These are phyloP conservation scores for Karalla daura DNA, from an alignment of 2,797 vertebrate genomes.

Conservation along the genomic window DNA sequence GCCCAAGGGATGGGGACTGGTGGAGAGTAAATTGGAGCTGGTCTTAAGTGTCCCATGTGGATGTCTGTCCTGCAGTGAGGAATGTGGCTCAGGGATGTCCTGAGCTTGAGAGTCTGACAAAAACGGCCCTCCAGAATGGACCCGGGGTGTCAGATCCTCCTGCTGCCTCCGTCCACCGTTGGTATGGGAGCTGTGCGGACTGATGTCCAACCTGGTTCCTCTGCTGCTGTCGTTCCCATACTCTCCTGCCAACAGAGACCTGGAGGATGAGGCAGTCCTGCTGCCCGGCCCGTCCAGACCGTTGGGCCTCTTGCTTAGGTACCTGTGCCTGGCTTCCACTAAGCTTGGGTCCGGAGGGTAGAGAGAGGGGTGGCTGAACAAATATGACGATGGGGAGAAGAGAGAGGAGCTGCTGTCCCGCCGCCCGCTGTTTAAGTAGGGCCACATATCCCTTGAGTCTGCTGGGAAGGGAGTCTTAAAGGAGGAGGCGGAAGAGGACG, in stretches of 20 bases:
- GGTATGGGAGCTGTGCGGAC: slow-evolving; percentile 72
- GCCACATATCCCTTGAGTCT: slow-evolving; percentile 82
- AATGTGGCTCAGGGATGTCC: slow-evolving; percentile 80
- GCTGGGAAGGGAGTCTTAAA: slow-evolving; percentile 81
- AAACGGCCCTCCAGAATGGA: slow-evolving; percentile 61
- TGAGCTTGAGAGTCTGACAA: slow-evolving; percentile 72
- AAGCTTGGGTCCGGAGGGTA: slow-evolving; percentile 75
- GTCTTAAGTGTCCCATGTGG: slow-evolving; percentile 67
- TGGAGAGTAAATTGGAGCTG: slow-evolving; percentile 64
- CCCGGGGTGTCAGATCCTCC: slow-evolving; percentile 67
- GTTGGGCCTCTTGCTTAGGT: slow-evolving; percentile 78
- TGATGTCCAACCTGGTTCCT: slow-evolving; percentile 64
- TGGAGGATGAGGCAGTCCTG: slow-evolving; percentile 74
- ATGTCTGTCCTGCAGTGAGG: slow-evolving; percentile 81
- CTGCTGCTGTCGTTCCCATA: slow-evolving; percentile 73
- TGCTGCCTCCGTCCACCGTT: slow-evolving; percentile 82
- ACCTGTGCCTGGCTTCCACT: slow-evolving; percentile 76
- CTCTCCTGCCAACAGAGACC: slow-evolving; percentile 68
- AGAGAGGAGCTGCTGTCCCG: slow-evolving; percentile 77
- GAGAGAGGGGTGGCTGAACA: slow-evolving; percentile 73
- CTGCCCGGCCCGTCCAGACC: slow-evolving; percentile 80
- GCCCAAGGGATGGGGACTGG: slow-evolving; percentile 67
- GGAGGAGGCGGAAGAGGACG: slow-evolving; percentile 73
- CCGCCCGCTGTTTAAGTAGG: slow-evolving; percentile 73
- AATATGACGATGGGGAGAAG: slow-evolving; percentile 72